phyloP scores from a whole-genome alignment of 2,888 invertebrate genomes.

The Aricia artaxerxes region DNA sequence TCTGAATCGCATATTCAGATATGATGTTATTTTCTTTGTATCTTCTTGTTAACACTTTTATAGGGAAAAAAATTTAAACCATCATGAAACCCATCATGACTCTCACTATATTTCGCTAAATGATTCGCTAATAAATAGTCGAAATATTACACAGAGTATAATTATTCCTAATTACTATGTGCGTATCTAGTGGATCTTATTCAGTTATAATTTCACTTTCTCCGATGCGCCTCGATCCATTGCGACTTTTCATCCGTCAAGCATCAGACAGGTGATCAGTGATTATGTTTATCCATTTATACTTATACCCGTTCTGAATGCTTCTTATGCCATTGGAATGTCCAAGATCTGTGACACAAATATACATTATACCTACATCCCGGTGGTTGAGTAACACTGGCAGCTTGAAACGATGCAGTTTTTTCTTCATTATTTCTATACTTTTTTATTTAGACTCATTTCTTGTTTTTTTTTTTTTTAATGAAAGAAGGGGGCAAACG shows the following conservation, averaged over 20 bases:
- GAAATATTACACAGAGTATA: neutral
- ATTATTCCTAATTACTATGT: neutral
- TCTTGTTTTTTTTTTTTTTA: too few species aligned
- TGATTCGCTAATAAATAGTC: neutral
- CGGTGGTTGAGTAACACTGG: conserved; percentile 11
- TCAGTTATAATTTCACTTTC: conserved; percentile 64
- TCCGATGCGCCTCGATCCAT: conserved; percentile 63
- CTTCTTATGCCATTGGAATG: conserved; percentile 56
- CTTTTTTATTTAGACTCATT: neutral
- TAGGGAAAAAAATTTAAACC: neutral
- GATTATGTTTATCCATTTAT: conserved; percentile 60
- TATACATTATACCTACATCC: too few species aligned
- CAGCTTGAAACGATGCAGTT: neutral
- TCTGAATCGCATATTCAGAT: neutral
- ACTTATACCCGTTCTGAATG: neutral
- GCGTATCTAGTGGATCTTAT: conserved; percentile 44
- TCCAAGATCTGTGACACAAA: conserved; percentile 6
- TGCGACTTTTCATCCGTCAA: conserved; percentile 69
- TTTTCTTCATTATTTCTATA: neutral
- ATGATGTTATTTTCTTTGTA: too few species aligned
- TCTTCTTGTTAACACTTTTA: too few species aligned
- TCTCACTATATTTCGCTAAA: neutral
- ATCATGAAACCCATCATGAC: neutral
- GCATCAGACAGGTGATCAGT: conserved; percentile 65
- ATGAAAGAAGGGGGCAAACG: too few species aligned